A percentile compares a stretch with the other conserved stretches of the same genome.
These are phyloP conservation scores for Chitala chitala DNA, from an alignment of 2,113 vertebrate species.

Conservation along the genomic window DNA sequence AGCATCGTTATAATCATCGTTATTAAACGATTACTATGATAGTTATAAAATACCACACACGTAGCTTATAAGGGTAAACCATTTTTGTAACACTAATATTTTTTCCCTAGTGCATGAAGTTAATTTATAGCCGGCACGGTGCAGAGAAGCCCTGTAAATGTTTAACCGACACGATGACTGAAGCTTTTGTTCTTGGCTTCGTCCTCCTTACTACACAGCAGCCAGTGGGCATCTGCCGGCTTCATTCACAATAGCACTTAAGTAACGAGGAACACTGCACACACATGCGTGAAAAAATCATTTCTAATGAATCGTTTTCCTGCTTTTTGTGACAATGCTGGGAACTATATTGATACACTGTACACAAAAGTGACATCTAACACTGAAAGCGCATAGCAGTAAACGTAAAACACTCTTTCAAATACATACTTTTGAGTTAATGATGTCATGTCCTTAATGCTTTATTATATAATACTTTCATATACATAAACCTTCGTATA, in stretches of 20 bases:
- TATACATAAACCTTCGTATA: background rate
- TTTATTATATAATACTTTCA: background rate
- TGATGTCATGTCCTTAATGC: too few relatives aligned
- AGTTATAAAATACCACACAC: background rate
- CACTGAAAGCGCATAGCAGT: too few relatives aligned
- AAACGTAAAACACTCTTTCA: too few relatives aligned
- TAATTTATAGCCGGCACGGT: conserved; percentile 6
- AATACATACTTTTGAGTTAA: too few relatives aligned
- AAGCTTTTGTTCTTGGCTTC: conserved; percentile 12
- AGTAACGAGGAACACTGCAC: conserved; percentile 9
- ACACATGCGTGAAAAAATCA: background rate
- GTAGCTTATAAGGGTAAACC: background rate
- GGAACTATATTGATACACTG: too few relatives aligned
- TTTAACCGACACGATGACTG: conserved; percentile 15
- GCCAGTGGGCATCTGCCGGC: background rate
- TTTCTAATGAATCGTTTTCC: too few relatives aligned
- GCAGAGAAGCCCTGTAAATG: conserved; percentile 23
- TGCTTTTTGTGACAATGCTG: too few relatives aligned
- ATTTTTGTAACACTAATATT: background rate
- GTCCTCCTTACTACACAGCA: background rate
- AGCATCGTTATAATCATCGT: conserved; percentile 42
- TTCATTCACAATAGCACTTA: background rate
- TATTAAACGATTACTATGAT: background rate
- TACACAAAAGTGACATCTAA: too few relatives aligned
- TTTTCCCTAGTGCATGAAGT: background rate